Base-by-base conservation (phyloP, 1,140 invertebrate genomes). In the Gryllus bimaculatus region DNA sequence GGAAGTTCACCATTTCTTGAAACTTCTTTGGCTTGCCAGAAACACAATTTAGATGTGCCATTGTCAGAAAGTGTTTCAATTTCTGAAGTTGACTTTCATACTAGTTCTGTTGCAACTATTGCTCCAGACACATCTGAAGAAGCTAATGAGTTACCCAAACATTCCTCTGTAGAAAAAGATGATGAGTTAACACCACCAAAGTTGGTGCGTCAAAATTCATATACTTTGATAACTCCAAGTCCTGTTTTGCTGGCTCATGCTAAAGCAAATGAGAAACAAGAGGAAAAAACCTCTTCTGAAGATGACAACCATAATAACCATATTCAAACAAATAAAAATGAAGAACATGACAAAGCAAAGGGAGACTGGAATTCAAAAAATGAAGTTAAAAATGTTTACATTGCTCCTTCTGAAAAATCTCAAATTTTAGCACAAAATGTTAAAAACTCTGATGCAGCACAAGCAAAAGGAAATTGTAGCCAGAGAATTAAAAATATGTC, bases 161-260 rank as follows among this genome's bases (percentile, higher is more conserved):
- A 66, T 10, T 13, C 18, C 10, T 13, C 10, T 66, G 18, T 66
- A 13, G 18, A 13, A 66, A 66, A 66, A 7, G 54, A 66, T 66
- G 54, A 66, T 66, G 47, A 47, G 78, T 74, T 18, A 47, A 48
- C 82, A 26, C 83, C 83, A 10, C 87, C 87, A 54, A 88, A 88
- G 78, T 83, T 91, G 73, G 85, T 89, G 2, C 84, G 90, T 74
- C 89, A 90, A 83, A 88, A 89, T 81, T 92, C 90, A 8, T 92
- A 92, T 79, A 88, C 90, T 0, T 81, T 92, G 15, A 87, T 90
- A 4, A 86, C 87, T 73, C 90, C 90, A 0, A 90, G 90, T 83
- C 90, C 90, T 0, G 86, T 89, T 80, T 84, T 91, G 18, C 81
- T 91, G 7, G 90, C 90, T 18, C 89, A 90, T 80, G 76, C 85